A percentile compares a stretch with the other conserved stretches of the same genome.
These are phyloP conservation scores for Blastobasis lacticolella DNA, from an alignment of 2,888 invertebrate genomes.

Conservation along the genomic window DNA sequence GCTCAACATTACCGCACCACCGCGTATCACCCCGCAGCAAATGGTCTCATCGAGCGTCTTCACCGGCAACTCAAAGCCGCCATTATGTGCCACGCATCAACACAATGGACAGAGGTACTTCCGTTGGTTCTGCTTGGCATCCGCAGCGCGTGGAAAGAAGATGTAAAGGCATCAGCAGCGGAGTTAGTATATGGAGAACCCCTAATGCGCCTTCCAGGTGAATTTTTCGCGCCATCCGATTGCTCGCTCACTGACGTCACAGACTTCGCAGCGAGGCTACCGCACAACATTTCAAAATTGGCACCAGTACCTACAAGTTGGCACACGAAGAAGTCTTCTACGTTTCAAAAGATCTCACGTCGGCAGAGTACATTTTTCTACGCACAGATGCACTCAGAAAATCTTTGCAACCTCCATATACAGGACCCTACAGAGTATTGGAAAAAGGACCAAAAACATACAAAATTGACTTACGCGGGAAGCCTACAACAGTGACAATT, in stretches of 20 bases:
- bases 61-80: conserved; percentile 7
- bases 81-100: neutral
- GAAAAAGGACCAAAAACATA: neutral
- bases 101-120: conserved; percentile 22
- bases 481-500: conserved; percentile 11
- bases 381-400: conserved; percentile 13
- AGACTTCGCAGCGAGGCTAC: conserved; percentile 1
- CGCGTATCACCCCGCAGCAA: conserved; percentile 15
- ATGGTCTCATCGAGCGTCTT: conserved; percentile 11
- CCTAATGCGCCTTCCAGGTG: conserved; percentile 12
- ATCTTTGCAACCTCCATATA: conserved; percentile 16
- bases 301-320: neutral
- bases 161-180: conserved; percentile 9
- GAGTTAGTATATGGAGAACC: conserved; percentile 12
- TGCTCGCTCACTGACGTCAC: neutral
- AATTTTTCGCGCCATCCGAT: conserved; percentile 4
- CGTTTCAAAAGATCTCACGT: too few species aligned
- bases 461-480: conserved; percentile 5
- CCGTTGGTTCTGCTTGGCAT: conserved; percentile 25
- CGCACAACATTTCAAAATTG: neutral
- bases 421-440: conserved; percentile 5
- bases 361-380: too few species aligned
- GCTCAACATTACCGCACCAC: conserved; percentile 12
- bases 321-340: conserved; percentile 7
- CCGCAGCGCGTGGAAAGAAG: conserved; percentile 8